Conservation (phyloP, 2,888 invertebrate species). For the Euplexia lucipara region DNA sequence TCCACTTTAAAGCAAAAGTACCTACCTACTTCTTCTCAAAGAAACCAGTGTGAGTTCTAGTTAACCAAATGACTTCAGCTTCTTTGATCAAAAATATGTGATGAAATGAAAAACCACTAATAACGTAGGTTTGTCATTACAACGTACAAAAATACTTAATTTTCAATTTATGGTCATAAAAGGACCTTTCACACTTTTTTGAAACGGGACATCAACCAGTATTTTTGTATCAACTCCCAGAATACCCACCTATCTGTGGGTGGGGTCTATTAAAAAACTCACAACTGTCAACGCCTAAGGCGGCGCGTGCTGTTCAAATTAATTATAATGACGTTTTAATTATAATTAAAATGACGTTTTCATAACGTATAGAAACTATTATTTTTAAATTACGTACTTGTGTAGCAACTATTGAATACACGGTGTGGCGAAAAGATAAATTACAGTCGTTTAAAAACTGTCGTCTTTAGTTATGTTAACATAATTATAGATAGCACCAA, state of each 20-base stretch:
- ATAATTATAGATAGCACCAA: conserved; percentile 30
- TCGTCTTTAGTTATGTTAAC: conserved; percentile 29
- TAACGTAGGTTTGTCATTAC: conserved; percentile 17
- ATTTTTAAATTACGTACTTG: conserved; percentile 66
- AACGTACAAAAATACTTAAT: neutral
- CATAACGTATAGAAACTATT: conserved; percentile 73
- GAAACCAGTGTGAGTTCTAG: too few species aligned
- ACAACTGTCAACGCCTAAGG: conserved; percentile 79
- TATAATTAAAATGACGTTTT: conserved; percentile 81
- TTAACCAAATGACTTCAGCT: too few species aligned
- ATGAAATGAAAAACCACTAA: conserved; percentile 45
- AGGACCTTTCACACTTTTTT: conserved; percentile 25
- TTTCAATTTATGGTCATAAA: conserved; percentile 30
- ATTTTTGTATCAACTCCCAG: conserved; percentile 35
- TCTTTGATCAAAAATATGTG: conserved; percentile 2
- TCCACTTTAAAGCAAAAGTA: too few species aligned
- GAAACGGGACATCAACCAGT: conserved; percentile 35
- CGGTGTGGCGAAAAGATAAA: conserved; percentile 53
- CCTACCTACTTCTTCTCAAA: too few species aligned
- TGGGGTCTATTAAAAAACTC: conserved; percentile 65
- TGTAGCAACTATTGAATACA: conserved; percentile 39
- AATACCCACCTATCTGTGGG: conserved; percentile 41
- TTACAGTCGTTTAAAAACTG: conserved; percentile 34
- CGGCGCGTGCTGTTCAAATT: conserved; percentile 78
- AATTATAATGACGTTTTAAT: conserved; percentile 82